A percentile compares a stretch with the other conserved stretches of the same genome.
These are phyloP conservation scores for Rhamnusium bicolor DNA, from an alignment of 2,888 invertebrate species.

Conservation along the genomic window DNA sequence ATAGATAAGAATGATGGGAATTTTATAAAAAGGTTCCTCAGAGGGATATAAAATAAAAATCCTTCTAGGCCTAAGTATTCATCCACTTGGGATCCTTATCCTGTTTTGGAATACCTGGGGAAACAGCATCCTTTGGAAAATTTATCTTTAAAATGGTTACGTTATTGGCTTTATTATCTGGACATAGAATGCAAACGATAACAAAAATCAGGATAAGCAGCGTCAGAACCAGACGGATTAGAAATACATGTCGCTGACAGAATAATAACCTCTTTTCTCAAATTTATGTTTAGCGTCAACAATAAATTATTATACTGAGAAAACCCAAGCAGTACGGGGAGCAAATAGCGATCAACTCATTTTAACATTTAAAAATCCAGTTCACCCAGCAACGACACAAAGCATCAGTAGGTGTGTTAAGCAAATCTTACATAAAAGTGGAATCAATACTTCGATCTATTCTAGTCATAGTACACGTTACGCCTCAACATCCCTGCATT, in stretches of 20 bases:
- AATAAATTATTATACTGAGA: not conserved
- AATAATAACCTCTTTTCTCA: not conserved
- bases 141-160: constrained; percentile 30
- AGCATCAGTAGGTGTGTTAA: not conserved
- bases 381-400: not conserved
- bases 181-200: constrained; percentile 40
- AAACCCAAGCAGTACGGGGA: not conserved
- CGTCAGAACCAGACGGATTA: not conserved
- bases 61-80: constrained; percentile 34
- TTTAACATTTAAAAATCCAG: not conserved
- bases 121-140: constrained; percentile 24
- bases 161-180: constrained; percentile 35
- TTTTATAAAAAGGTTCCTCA: constrained; percentile 29
- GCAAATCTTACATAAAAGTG: not conserved
- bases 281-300: not conserved
- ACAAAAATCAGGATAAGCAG: constrained; percentile 14
- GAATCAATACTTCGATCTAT: not conserved
- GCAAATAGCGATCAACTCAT: not conserved
- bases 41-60: constrained; percentile 30
- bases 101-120: constrained; percentile 34
- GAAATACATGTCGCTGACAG: not conserved
- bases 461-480: not conserved
- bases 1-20: not conserved
- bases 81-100: constrained; percentile 38
- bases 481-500: not conserved